Base-by-base conservation (phyloP, 2,797 vertebrate species). In the Natrix natrix region DNA sequence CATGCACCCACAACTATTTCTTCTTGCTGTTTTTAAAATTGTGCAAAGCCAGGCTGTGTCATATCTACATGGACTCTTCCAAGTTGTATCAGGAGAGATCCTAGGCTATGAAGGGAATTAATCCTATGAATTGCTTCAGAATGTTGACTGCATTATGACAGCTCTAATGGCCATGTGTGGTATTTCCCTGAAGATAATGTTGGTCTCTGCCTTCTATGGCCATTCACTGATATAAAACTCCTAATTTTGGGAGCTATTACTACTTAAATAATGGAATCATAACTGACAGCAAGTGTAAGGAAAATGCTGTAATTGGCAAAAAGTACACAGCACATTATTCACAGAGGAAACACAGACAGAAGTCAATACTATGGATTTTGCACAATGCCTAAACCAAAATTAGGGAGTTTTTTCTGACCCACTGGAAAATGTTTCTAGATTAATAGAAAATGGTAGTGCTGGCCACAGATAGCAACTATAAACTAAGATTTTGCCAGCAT, bases 201-300 rank as follows among this genome's bases (percentile, higher is more conserved):
- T 59, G 26, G 28, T 5, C 24, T 90, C 8, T 55, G n/a, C 52
- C 48, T 88, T 24, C 54, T 52, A 11, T 10, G 22, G 22, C 26
- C 26, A 87, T 24, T 54, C 37, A 86, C 11, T 48, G 83, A 56
- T 55, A 88, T 22, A 88, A 54, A n/a, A 28, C 32, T n/a, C 11
- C 8, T 13, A 20, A 91, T 91, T 92, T 63, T 5, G 22, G 86
- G 83, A 74, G 66, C 86, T 92, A 13, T 86, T 91, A 26, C 55
- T 92, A 63, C 59, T 92, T 88, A 88, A 91, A 90, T 37, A 66
- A 28, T 28, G 61, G 63, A 83, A 83, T 91, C 59, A 83, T 63
- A 24, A 56, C 52, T 74, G 2, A 61, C 48, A 56, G 56, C 11
- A 20, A 92, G 56, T 17, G 28, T 37, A 55, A 78, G 20, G 52